A percentile compares a stretch with the other conserved stretches of the same genome.
Conservation (phyloP, 2,888 invertebrate species). For the Eilema griseolum region DNA sequence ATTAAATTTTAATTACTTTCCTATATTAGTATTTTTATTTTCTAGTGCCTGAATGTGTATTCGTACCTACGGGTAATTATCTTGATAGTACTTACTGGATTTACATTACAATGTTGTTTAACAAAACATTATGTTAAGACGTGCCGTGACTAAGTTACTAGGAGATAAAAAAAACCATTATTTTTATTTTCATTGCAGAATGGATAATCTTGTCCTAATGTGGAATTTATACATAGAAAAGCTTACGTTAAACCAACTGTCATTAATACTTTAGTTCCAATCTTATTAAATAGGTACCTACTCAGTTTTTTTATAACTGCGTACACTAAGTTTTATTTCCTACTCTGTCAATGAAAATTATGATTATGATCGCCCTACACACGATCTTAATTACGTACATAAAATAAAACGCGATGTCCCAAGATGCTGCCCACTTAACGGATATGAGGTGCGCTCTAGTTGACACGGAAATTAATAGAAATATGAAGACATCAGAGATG, state of each 20-base stretch:
- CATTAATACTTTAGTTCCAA: too few species aligned
- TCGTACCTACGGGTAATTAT: neutral
- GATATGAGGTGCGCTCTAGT: slow-evolving; percentile 72
- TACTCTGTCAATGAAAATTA: neutral
- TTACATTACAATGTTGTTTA: neutral
- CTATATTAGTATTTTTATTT: neutral
- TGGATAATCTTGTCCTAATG: too few species aligned
- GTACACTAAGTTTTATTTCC: neutral
- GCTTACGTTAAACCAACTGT: too few species aligned
- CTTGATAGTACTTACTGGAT: neutral
- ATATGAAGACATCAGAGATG: slow-evolving; percentile 65
- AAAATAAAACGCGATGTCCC: slow-evolving; percentile 42
- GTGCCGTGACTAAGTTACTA: neutral
- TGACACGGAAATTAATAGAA: slow-evolving; percentile 78
- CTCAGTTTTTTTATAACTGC: too few species aligned
- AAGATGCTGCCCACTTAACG: slow-evolving; percentile 57
- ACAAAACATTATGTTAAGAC: neutral
- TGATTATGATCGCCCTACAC: slow-evolving; percentile 18
- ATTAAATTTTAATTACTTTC: neutral
- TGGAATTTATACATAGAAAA: too few species aligned
- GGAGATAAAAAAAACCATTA: too few species aligned
- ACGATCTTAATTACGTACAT: slow-evolving; percentile 32
- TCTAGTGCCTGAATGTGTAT: neutral
- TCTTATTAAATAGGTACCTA: too few species aligned
- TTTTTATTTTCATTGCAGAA: too few species aligned